A percentile compares a stretch with the other conserved stretches of the same genome.
phyloP scores from a whole-genome alignment of 2,888 invertebrate genomes.

The Chymomyza caudatula region DNA sequence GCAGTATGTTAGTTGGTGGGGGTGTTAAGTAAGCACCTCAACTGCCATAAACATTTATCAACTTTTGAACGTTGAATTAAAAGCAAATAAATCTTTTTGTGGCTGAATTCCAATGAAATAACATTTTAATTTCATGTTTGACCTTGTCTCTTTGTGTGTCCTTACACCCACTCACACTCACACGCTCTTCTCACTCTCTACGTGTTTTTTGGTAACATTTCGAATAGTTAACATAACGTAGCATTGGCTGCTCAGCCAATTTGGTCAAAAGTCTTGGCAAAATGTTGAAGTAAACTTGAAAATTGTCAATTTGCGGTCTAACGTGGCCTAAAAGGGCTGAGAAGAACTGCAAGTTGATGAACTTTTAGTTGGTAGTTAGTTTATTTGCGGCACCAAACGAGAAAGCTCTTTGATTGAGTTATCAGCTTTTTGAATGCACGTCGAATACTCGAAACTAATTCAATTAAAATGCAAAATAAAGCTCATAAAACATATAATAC shows the following conservation, averaged over 20 bases:
- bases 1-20: too few species aligned
- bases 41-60: constrained; percentile 53
- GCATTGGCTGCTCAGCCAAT: too few species aligned
- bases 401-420: too few species aligned
- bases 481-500: too few species aligned
- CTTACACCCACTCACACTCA: too few species aligned
- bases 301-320: not conserved
- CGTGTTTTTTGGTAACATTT: too few species aligned
- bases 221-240: too few species aligned
- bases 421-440: not conserved
- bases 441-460: not conserved
- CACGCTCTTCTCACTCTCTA: too few species aligned
- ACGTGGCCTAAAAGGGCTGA: not conserved
- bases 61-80: constrained; percentile 58
- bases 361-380: too few species aligned
- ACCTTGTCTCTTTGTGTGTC: constrained; percentile 41
- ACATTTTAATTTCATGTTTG: constrained; percentile 41
- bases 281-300: not conserved
- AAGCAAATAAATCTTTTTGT: constrained; percentile 52
- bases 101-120: constrained; percentile 29
- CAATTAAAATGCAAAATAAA: too few species aligned
- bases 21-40: not conserved
- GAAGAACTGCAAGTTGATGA: too few species aligned
- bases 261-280: not conserved
- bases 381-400: too few species aligned